Percentiles rank a stretch among this genome's conserved stretches.
phyloP scores from a whole-genome alignment of 2,797 vertebrate species.

The Emydoidea blandingii region DNA sequence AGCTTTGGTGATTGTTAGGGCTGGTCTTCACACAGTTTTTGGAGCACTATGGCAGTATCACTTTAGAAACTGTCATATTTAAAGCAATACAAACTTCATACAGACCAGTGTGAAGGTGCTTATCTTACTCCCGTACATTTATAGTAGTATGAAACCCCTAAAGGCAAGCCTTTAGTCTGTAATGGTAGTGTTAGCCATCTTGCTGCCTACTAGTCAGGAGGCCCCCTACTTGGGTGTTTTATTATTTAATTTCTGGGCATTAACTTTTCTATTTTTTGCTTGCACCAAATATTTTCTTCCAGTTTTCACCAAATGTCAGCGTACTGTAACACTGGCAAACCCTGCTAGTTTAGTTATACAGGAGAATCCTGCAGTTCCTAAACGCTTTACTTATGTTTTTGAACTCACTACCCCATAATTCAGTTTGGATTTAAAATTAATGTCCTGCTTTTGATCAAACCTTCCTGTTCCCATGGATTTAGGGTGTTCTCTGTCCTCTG shows the following conservation, averaged over 20 bases:
- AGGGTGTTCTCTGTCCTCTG: background rate
- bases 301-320: background rate
- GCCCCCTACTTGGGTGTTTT: background rate
- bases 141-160: background rate
- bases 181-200: background rate
- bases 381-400: background rate
- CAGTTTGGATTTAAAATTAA: background rate
- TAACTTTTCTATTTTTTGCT: background rate
- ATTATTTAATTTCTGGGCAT: background rate
- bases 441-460: conserved; percentile 11
- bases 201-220: background rate
- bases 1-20: background rate
- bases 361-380: background rate
- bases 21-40: background rate
- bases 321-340: background rate
- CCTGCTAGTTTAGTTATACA: background rate
- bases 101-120: background rate
- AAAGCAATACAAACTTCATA: background rate
- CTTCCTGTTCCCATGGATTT: background rate
- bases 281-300: background rate
- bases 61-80: background rate
- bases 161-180: background rate
- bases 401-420: background rate
- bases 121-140: background rate
- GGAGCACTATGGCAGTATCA: background rate